phyloP scores from a whole-genome alignment of 2,797 vertebrate genomes.

The Crenuchus spilurus region DNA sequence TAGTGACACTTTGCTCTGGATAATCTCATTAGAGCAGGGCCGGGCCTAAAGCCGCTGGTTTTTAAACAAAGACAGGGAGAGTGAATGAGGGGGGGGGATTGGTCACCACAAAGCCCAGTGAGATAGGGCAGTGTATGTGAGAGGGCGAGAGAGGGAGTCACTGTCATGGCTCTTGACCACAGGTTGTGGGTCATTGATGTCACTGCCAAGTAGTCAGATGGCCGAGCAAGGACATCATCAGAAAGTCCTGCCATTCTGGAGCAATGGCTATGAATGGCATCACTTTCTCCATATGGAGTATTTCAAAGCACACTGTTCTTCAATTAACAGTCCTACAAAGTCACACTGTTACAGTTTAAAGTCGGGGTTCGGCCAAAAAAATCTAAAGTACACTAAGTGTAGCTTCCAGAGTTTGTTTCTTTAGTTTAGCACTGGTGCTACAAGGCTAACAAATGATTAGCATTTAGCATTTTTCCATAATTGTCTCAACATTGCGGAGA shows the following conservation, averaged over 20 bases:
- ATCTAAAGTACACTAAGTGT: no score
- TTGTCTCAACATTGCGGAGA: no score
- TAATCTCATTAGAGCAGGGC: slow-evolving; percentile 85
- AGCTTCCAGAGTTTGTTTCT: no score
- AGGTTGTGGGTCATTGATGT: slow-evolving; percentile 32
- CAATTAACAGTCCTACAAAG: not conserved
- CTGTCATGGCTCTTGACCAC: slow-evolving; percentile 39
- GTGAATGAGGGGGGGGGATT: slow-evolving; percentile 19
- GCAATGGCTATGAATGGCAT: not conserved
- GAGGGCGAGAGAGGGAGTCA: not conserved
- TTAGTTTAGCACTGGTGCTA: no score
- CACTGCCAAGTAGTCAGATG: slow-evolving; percentile 43
- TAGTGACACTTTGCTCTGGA: slow-evolving; percentile 84
- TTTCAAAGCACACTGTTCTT: not conserved
- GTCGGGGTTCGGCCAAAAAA: no score
- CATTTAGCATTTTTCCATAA: no score
- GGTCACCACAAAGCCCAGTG: slow-evolving; percentile 1
- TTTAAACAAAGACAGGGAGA: slow-evolving; percentile 51
- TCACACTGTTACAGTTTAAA: no score
- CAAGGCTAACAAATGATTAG: no score
- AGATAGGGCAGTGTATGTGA: slow-evolving; percentile 20
- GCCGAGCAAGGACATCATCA: slow-evolving; percentile 30
- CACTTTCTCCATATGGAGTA: slow-evolving; percentile 12
- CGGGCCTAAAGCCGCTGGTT: slow-evolving; percentile 62
- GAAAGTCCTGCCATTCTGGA: slow-evolving; percentile 27